A percentile compares a stretch with the other conserved stretches of the same genome.
These are phyloP conservation scores for Hermetia illucens DNA, from an alignment of 1,140 invertebrate species.

Conservation along the genomic window DNA sequence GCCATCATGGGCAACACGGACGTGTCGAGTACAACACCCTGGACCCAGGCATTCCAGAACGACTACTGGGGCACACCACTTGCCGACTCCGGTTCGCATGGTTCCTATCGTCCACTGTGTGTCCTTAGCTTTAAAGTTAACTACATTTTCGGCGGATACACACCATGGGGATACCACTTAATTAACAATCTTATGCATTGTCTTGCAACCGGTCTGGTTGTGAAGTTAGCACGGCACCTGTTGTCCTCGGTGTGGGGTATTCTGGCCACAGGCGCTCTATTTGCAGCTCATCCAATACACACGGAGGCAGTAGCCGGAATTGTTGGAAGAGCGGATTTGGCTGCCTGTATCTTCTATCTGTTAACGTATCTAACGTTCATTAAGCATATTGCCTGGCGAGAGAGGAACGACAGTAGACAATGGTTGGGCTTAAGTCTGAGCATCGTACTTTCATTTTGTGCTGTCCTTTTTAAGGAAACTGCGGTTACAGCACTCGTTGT, in stretches of 20 bases:
- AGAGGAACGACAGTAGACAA: conserved; percentile 37
- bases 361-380: conserved; percentile 70
- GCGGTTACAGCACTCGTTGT: conserved; percentile 82
- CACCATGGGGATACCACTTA: conserved; percentile 83
- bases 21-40: conserved; percentile 58
- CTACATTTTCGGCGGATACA: conserved; percentile 71
- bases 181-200: conserved; percentile 79
- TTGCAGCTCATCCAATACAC: conserved; percentile 92
- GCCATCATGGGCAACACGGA: conserved; percentile 81
- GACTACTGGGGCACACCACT: conserved; percentile 91
- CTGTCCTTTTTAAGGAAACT: conserved; percentile 81
- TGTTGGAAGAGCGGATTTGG: conserved; percentile 86
- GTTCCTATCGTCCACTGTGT: conserved; percentile 83
- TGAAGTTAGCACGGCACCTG: conserved; percentile 49
- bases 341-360: conserved; percentile 83
- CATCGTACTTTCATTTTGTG: conserved; percentile 44
- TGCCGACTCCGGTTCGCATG: conserved; percentile 73
- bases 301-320: conserved; percentile 93
- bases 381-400: conserved; percentile 43
- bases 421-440: conserved; percentile 38
- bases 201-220: conserved; percentile 63
- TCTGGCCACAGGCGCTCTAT: conserved; percentile 68
- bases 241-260: conserved; percentile 49
- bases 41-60: conserved; percentile 55
- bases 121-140: conserved; percentile 87